These are phyloP conservation scores for Leptosomus discolor DNA, from an alignment of 2,113 vertebrate genomes.

Conservation along the genomic window DNA sequence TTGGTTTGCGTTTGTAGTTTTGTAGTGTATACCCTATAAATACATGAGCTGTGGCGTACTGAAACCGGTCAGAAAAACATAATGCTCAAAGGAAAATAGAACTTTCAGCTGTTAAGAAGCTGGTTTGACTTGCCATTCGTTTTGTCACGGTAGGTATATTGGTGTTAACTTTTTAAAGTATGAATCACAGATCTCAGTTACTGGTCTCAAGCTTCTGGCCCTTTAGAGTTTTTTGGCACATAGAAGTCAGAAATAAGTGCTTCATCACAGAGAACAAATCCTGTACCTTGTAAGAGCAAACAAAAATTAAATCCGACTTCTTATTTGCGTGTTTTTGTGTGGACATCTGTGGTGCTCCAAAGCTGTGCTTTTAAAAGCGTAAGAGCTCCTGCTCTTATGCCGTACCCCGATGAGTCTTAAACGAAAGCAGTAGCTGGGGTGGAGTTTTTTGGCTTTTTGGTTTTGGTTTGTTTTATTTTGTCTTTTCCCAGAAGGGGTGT, in stretches of 20 bases:
- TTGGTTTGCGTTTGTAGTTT: neutral
- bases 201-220: conserved; percentile 15
- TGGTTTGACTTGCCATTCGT: neutral
- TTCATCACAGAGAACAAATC: neutral
- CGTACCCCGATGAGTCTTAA: neutral
- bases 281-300: neutral
- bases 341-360: neutral
- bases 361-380: neutral
- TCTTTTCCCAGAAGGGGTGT: neutral
- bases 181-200: neutral
- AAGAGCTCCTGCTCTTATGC: neutral
- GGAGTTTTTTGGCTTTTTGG: neutral
- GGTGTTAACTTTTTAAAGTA: neutral
- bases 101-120: neutral
- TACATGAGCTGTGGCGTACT: neutral
- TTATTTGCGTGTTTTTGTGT: neutral
- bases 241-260: neutral
- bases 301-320: neutral
- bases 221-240: neutral
- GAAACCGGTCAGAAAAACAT: neutral
- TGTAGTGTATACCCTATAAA: neutral
- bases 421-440: neutral
- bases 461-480: neutral
- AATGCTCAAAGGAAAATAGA: neutral
- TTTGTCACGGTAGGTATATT: neutral